Conservation (phyloP, 1,140 invertebrate species). For the Drosophila dunni region DNA sequence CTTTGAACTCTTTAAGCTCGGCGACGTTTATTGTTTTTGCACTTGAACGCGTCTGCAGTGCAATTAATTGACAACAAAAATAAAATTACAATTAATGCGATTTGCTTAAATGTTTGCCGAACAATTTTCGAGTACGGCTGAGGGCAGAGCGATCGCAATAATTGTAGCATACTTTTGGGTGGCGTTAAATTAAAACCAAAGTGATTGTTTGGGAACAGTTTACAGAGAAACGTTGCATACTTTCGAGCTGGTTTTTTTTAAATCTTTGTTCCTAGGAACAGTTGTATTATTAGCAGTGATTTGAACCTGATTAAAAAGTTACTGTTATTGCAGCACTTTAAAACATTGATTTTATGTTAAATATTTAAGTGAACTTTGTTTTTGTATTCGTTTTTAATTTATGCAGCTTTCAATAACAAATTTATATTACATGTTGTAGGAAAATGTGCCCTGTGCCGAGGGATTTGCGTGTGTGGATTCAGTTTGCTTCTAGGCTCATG, state of each 20-base stretch:
- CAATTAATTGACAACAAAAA: slow-evolving; percentile 37
- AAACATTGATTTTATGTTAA: background rate
- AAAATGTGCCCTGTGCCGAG: background rate
- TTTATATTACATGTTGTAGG: background rate
- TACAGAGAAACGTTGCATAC: background rate
- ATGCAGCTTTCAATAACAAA: background rate
- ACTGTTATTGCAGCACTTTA: too few relatives aligned
- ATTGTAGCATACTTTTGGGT: slow-evolving; percentile 2
- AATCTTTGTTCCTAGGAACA: background rate
- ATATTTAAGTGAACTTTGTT: background rate
- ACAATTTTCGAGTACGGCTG: background rate
- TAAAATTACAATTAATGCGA: slow-evolving; percentile 24
- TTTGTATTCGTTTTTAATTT: background rate
- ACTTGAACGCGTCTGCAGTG: slow-evolving; percentile 26
- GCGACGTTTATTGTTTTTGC: slow-evolving; percentile 22
- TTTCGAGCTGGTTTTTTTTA: background rate
- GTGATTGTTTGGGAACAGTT: background rate
- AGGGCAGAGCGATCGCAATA: background rate
- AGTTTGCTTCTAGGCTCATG: slow-evolving; percentile 21
- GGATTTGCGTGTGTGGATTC: slow-evolving; percentile 8
- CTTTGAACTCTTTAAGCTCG: slow-evolving; percentile 17
- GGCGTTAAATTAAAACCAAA: too few relatives aligned
- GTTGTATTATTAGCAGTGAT: background rate
- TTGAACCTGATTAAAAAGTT: too few relatives aligned
- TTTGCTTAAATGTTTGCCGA: slow-evolving; percentile 25